Base-by-base conservation (phyloP, 2,113 vertebrate species). In the Pseudonaja textilis region DNA sequence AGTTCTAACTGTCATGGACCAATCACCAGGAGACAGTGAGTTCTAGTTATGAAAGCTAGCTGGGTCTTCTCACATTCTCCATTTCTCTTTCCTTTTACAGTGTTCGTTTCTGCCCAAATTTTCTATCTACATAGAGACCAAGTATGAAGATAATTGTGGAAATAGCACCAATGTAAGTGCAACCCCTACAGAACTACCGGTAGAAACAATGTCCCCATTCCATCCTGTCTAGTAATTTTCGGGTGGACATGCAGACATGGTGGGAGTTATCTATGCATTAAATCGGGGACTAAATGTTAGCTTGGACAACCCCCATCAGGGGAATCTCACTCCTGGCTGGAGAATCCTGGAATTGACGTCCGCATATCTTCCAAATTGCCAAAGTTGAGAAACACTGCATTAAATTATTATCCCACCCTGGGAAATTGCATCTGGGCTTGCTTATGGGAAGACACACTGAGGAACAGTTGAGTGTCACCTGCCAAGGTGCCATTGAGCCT, bases 71-170 rank as follows among this genome's bases (percentile, higher is more conserved):
- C n/a, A 55, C 1, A 42, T 9, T 29, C 26, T 56, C 52, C 2
- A 2, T 55, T 11, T 29, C 42, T 57, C n/a, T 20, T 42, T 89
- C n/a, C 50, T 87, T 91, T 91, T 85, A 42, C 96, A 98, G 98
- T 98, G 97, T 92, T 98, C 98, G 55, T 98, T 98, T 95, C 96
- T 98, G 94, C 98, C 97, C 34, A 98, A 98, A 92, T 98, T 98
- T 97, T 98, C 98, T 91, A 98, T 98, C 93, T 97, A 97, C 95
- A 98, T 98, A 0, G 97, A 98, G 95, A 98, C 98, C 87, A 98
- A 97, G 93, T 98, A 98, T 12, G 97, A 98, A 91, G 97, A 98
- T 94, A 98, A 98, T 95, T 97, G 97, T 0, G 98, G 98, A 42
- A 96, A 97, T 92, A 97, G 96, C 0, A 96, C 97, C 93, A 96